These are phyloP conservation scores for Ischnus inquisitorius DNA, from an alignment of 2,888 invertebrate species.

Conservation along the genomic window DNA sequence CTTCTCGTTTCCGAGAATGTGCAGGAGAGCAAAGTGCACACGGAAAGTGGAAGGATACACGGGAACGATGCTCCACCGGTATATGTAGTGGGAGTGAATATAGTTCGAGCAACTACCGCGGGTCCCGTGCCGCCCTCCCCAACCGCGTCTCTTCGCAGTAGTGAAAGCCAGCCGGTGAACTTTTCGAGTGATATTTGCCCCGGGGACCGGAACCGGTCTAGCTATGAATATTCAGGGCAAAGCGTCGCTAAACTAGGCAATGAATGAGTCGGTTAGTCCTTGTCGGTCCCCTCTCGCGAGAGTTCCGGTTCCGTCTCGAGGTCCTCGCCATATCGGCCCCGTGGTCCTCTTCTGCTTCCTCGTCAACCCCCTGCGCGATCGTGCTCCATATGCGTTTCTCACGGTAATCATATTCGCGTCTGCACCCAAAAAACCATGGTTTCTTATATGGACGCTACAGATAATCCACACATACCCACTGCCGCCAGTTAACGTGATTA, in stretches of 20 bases:
- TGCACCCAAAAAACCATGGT: background rate
- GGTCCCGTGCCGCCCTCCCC: background rate
- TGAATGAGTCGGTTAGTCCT: conserved; percentile 83
- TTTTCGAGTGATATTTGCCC: conserved; percentile 84
- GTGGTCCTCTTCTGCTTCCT: conserved; percentile 65
- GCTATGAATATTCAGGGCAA: conserved; percentile 84
- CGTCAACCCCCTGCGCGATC: conserved; percentile 53
- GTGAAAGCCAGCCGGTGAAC: conserved; percentile 76
- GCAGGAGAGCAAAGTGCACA: background rate
- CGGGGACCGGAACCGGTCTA: conserved; percentile 77
- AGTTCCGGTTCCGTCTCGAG: conserved; percentile 56
- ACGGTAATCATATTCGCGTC: background rate
- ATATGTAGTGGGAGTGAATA: conserved; percentile 37
- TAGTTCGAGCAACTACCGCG: conserved; percentile 21
- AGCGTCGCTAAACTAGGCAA: conserved; percentile 84
- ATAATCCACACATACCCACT: conserved; percentile 3
- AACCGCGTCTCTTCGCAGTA: conserved; percentile 20
- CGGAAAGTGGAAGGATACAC: conserved; percentile 39
- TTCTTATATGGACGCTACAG: background rate
- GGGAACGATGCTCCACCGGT: conserved; percentile 56
- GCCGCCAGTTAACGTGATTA: background rate
- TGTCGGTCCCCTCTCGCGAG: conserved; percentile 69
- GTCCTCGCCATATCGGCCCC: conserved; percentile 36
- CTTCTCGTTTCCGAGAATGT: background rate
- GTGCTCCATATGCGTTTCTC: background rate